A percentile compares a stretch with the other conserved stretches of the same genome.
These are phyloP conservation scores for Troides aeacus DNA, from an alignment of 2,888 invertebrate genomes.

Conservation along the genomic window DNA sequence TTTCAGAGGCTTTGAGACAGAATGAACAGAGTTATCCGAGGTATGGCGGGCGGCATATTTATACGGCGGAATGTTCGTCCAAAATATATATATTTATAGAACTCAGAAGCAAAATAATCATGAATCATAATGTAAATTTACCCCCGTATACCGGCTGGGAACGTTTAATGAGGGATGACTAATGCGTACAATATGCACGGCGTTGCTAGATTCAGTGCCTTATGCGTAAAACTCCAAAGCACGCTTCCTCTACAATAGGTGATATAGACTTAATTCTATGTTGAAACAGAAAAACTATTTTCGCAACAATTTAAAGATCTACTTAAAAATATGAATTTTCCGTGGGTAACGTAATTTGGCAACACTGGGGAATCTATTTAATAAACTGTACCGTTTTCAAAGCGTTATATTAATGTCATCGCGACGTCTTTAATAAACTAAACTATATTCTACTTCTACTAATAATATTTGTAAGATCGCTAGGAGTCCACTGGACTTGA, in stretches of 20 bases:
- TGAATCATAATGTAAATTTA: conserved; percentile 25
- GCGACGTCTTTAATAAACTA: too few relatives aligned
- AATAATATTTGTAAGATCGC: too few relatives aligned
- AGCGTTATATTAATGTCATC: background rate
- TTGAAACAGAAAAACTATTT: conserved; percentile 15
- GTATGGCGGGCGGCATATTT: conserved; percentile 12
- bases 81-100: conserved; percentile 35
- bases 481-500: too few relatives aligned
- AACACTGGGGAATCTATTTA: background rate
- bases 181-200: conserved; percentile 21
- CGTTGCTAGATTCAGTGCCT: conserved; percentile 4
- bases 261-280: background rate
- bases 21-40: conserved; percentile 7
- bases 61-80: conserved; percentile 23
- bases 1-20: background rate
- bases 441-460: too few relatives aligned
- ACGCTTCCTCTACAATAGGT: too few relatives aligned
- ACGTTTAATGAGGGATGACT: conserved; percentile 29
- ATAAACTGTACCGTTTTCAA: conserved; percentile 1
- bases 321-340: background rate
- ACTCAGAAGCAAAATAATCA: conserved; percentile 37
- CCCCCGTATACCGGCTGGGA: conserved; percentile 29
- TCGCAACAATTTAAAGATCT: background rate
- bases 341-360: conserved; percentile 7
- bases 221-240: background rate